These are phyloP conservation scores for Drosophila ogumai DNA, from an alignment of 1,140 invertebrate genomes.

Conservation along the genomic window DNA sequence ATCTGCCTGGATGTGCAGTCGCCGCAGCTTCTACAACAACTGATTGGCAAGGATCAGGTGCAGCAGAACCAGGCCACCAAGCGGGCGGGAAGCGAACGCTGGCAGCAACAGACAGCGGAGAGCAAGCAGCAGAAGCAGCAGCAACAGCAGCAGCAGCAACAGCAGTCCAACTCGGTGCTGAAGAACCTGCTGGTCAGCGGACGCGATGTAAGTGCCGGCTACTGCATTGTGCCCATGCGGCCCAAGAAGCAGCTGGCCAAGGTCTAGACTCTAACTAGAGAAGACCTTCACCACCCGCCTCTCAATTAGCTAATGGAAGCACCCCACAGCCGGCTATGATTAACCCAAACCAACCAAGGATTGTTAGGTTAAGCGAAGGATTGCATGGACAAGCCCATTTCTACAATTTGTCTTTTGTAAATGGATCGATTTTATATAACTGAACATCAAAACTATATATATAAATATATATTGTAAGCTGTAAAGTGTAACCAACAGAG, in stretches of 20 bases:
- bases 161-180: constrained; percentile 87
- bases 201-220: constrained; percentile 95
- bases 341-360: constrained; percentile 30
- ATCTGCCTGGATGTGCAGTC: constrained; percentile 63
- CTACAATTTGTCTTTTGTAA: constrained; percentile 81
- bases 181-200: constrained; percentile 96
- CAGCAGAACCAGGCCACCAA: constrained; percentile 51
- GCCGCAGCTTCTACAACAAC: constrained; percentile 73
- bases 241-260: constrained; percentile 84
- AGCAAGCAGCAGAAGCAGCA: constrained; percentile 60
- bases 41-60: constrained; percentile 57
- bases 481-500: constrained; percentile 45
- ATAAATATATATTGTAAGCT: constrained; percentile 14
- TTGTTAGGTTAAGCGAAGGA: constrained; percentile 52
- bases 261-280: constrained; percentile 60
- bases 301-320: constrained; percentile 52
- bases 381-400: constrained; percentile 65
- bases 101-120: constrained; percentile 51
- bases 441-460: constrained; percentile 20
- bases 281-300: constrained; percentile 38
- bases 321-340: constrained; percentile 52
- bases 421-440: constrained; percentile 84
- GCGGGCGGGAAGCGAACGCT: constrained; percentile 55
- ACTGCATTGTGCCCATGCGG: constrained; percentile 91
- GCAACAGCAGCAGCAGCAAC: constrained; percentile 64